Evolutionary conservation across 1,140 invertebrate genomes (phyloP), one percentile per base, ranked within the genome.

Genomic region (Saccostrea glomerata): DNA sequence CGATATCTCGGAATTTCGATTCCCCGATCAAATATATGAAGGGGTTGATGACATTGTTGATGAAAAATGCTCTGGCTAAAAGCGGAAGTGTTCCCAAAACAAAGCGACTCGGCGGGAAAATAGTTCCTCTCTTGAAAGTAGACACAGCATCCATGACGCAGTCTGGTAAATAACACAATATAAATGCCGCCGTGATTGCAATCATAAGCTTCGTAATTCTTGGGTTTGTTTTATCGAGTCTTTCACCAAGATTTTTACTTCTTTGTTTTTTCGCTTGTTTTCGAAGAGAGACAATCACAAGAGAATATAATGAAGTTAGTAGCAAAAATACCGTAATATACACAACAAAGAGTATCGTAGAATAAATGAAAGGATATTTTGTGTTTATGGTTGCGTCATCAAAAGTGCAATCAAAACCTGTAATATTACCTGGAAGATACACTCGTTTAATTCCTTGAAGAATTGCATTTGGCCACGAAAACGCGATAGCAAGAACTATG

Each of bases 401-500:
- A 0, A 85, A 86, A 40, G 86, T 86, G 70, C 89, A 90, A 63
- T 90, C 89, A 86, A 87, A 88, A 5, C 89, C 89, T 13, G 89
- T 88, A 15, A 90, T n/a, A 86, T 90, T 90, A 30, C 89, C 89
- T 56, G 86, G 73, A 60, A 88, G 84, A 20, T 58, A 15, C 87
- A 84, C 56, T 0, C 84, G 17, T 54, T 84, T 88, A 17, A 86
- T 84, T 87, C 89, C 89, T 66, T 88, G 70, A 13, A 90, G 86
- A n/a, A 86, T 86, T 12, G 87, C 87, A 20, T 85, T 86, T 13
- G 89, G 89, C 89, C 89, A 90, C 1, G 89, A 86, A 12, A 90
- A 77, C 9, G 86, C n/a, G 3, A 90, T 54, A 17, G 89, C 85
- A 17, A 88, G 25, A 6, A 15, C 15, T 7, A 90, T 82, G 15